Evolutionary conservation across 1,140 invertebrate genomes (phyloP), one percentile per base, ranked within the genome.

Genomic region (Phymorhynchus buccinoides): DNA sequence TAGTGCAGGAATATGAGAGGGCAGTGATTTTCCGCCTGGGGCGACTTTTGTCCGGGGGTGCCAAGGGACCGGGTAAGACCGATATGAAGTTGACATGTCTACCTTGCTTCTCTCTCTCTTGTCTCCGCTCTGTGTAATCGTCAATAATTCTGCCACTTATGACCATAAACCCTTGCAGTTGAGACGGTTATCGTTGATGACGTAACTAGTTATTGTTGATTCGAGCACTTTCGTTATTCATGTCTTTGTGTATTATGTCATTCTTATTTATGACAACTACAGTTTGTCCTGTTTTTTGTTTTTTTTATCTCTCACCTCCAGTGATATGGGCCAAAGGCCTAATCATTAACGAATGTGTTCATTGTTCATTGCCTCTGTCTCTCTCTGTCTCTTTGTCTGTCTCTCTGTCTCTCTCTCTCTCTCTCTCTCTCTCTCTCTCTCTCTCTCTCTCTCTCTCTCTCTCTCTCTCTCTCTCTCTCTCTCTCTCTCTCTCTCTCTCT

Each of bases 21-120:
- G 94, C 93, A 16, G 93, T 95, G 30, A 95, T 95, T 78, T 95
- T 95, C 88, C 88, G 94, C 80, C 90, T 95, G 73, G 93, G 95
- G 88, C 91, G 95, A 83, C 91, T 95, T 22, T 90, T 95, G 80
- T 85, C 87, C 18, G 97, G 97, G 52, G 97, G 97, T 30, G 97
- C 97, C 44, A 97, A 97, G 93, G 97, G 91, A 35, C 91, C 91
- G 88, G 91, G 90, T 91, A 87, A 77, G 62, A n/a, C n/a, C n/a
- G n/a, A n/a, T n/a, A n/a, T n/a, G n/a, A n/a, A n/a, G n/a, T n/a
- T n/a, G n/a, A n/a, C n/a, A n/a, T n/a, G n/a, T n/a, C n/a, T 66
- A 14, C 37, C 30, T 14, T 75, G 9, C 30, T n/a, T 37, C 37
- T 32, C 71, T 37, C 71, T 37, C 37, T 30, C 71, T 32, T 12